phyloP scores from a whole-genome alignment of 2,797 vertebrate species.

The Cichlasoma orientale region DNA sequence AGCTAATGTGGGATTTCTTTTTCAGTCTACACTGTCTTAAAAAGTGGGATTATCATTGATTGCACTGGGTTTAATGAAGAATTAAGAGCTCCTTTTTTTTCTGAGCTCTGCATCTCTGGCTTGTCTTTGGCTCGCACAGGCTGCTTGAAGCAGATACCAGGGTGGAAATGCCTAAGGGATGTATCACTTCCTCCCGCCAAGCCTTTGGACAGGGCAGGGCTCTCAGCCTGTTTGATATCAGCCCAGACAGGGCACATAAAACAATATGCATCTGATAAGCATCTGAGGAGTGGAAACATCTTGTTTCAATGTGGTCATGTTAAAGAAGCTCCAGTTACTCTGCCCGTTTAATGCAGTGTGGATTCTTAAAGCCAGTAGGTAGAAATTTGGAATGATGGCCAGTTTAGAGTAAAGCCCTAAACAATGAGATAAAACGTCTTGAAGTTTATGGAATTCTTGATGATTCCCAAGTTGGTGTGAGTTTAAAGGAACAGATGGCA shows the following conservation, averaged over 20 bases:
- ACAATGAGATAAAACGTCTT: background rate
- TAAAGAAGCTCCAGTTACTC: background rate
- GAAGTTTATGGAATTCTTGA: slow-evolving; percentile 4
- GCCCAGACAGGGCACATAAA: slow-evolving; percentile 35
- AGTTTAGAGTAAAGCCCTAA: background rate
- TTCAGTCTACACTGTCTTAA: background rate
- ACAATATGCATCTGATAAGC: slow-evolving; percentile 46
- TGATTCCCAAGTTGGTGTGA: slow-evolving; percentile 19
- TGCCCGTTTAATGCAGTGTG: background rate
- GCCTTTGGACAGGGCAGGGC: slow-evolving; percentile 58
- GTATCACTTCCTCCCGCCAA: slow-evolving; percentile 74
- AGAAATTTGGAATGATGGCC: background rate
- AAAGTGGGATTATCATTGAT: background rate
- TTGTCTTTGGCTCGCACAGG: slow-evolving; percentile 12
- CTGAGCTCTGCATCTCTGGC: background rate
- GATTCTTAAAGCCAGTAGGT: background rate
- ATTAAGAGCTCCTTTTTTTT: background rate
- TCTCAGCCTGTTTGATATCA: slow-evolving; percentile 49
- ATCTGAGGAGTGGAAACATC: slow-evolving; percentile 10
- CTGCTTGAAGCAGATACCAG: slow-evolving; percentile 52
- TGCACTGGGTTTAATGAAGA: background rate
- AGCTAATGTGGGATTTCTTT: background rate
- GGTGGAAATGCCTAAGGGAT: slow-evolving; percentile 73
- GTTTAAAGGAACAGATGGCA: slow-evolving; percentile 37
- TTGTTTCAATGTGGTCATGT: slow-evolving; percentile 20